Base-by-base conservation (phyloP, 2,888 invertebrate genomes). In the Pristionchus japonicus region DNA sequence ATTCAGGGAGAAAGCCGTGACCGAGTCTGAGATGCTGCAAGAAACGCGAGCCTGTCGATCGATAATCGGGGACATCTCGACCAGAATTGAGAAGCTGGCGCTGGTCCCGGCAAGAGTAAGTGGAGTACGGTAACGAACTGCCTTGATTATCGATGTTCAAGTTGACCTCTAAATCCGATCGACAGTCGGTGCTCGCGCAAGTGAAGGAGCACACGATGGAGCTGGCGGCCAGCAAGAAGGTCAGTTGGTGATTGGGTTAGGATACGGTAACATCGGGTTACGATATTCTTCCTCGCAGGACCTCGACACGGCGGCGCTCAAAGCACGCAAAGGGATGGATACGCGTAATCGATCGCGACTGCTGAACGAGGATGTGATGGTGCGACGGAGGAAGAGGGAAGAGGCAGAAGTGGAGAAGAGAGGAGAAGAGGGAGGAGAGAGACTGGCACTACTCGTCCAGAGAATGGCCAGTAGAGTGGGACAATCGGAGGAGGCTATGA, bases 381-480 rank as follows among this genome's bases (percentile, higher is more conserved):
- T 87, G 23, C 23, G 61, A 34, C 40, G 82, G 17, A 40, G 88
- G 40, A 67, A 86, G 77, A 77, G 89, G 31, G 88, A 87, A 93
- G 96, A 97, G 93, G 97, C 37, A 83, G 86, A 86, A 86, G 40
- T 23, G 20, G 34, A 52, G 49, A 57, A 52, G 61, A 77, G 34
- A 64, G 64, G 77, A 64, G 87, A 77, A 47, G 77, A 87, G 31
- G 61, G 52, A 43, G 87, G 87, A 57, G 77, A 87, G 47, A 49
- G 87, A 87, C 43, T 87, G 9, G 34, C 87, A 3, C 40, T 87
- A n/a, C 87, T 87, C 37, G 47, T 77, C 0, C 37, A 87, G 80
- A 87, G 61, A 77, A 77, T 87, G 77, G 80, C 57, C 34, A 34
- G 31, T 23, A 77, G 87, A 77, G 87, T 77, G n/a, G 61, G 47